These are phyloP conservation scores for Ptychodera flava DNA, from an alignment of 35 echinoderm and acorn worm genomes.

Conservation along the genomic window DNA sequence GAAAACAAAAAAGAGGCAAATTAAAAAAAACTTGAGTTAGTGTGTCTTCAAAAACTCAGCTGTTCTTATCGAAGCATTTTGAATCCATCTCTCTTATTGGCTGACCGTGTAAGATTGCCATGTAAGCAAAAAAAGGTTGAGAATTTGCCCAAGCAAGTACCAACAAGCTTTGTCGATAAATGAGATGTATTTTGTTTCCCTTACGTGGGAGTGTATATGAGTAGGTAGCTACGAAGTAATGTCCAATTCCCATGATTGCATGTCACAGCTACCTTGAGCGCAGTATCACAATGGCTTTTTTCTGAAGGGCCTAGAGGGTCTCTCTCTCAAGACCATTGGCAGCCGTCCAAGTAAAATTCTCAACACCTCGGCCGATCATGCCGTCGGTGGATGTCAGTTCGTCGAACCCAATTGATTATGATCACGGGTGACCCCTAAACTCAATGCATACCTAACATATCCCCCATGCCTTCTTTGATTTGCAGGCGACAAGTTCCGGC, in stretches of 20 bases:
- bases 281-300: no score
- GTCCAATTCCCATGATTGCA: no score
- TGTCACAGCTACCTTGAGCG: no score
- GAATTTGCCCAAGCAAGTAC: neutral
- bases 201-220: neutral
- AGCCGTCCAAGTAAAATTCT: neutral
- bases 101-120: no score
- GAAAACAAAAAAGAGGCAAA: no score
- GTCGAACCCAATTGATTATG: neutral
- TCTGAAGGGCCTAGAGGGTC: neutral
- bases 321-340: neutral
- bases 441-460: neutral
- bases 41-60: no score
- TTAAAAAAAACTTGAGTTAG: no score
- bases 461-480: neutral
- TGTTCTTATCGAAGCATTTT: no score
- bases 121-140: neutral
- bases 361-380: no score
- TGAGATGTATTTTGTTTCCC: neutral
- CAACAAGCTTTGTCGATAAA: neutral
- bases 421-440: neutral
- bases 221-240: neutral
- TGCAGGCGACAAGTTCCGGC: conserved; percentile 95
- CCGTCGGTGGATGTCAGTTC: no score
- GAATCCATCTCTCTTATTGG: no score